Evolutionary conservation across 2,797 vertebrate species (phyloP).

Genomic region (Bucorvus abyssinicus): DNA sequence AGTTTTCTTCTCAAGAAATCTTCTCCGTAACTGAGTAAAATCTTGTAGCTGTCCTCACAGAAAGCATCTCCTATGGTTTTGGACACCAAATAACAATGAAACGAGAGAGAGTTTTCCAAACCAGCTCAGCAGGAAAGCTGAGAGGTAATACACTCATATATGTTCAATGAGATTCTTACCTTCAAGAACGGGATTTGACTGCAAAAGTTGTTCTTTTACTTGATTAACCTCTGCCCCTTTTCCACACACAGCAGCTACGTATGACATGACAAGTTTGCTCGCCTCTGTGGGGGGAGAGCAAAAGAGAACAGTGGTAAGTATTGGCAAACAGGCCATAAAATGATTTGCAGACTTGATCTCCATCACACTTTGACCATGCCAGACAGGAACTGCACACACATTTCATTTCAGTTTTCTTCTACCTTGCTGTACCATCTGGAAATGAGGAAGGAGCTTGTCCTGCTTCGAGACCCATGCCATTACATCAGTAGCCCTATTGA

Average conservation of each 20-base stretch:
- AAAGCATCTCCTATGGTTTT: not conserved
- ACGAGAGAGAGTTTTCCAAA: not conserved
- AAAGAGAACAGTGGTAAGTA: not conserved
- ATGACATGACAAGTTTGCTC: constrained; percentile 99
- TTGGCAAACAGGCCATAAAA: not conserved
- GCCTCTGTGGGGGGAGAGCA: constrained; percentile 84
- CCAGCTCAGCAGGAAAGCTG: not conserved
- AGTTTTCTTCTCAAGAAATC: not conserved
- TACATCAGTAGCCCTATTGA: not conserved
- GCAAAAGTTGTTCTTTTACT: constrained; percentile 98
- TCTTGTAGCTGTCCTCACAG: not conserved
- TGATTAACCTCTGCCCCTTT: constrained; percentile 98
- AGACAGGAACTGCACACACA: not conserved
- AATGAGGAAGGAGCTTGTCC: not conserved
- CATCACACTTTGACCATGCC: not conserved
- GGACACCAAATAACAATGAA: not conserved
- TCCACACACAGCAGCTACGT: constrained; percentile 97
- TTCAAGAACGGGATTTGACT: constrained; percentile 98
- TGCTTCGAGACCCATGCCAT: not conserved
- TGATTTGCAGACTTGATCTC: not conserved
- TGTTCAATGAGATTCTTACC: constrained; percentile 77
- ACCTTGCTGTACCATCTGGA: not conserved
- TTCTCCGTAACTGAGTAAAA: not conserved
- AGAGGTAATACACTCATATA: accelerated
- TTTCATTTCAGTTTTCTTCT: not conserved